Base-by-base conservation (phyloP, 2,888 invertebrate species). In the Itoplectis maculator region DNA sequence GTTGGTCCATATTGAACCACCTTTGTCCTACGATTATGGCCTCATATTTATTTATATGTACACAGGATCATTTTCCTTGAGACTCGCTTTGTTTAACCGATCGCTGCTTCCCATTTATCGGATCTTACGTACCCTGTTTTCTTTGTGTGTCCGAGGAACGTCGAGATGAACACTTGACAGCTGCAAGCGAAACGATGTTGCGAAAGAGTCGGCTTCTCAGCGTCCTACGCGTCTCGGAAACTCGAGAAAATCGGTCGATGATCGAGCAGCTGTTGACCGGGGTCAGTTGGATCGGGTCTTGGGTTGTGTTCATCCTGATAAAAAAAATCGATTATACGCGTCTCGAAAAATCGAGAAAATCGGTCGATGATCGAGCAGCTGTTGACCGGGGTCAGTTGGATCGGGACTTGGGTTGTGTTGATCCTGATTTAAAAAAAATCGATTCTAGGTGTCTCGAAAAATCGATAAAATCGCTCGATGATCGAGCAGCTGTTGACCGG, bases 121-220 rank as follows among this genome's bases (percentile, higher is more conserved):
- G 35, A 6, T 49, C n/a, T 37, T 20, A 11, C 40, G 20, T 47
- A n/a, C 42, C 66, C 42, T 49, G 11, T 56, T 15, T n/a, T n/a
- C 56, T 54, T 42, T 65, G 65, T 40, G 29, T 20, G 66, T 56
- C 13, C 54, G 66, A 45, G 61, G 20, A 54, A 40, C 37, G 54
- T 20, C 65, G 35, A 47, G 66, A 75, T 66, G 66, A 66, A 66
- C 11, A 11, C 65, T 37, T 51, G 63, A 37, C 63, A 51, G 68
- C 42, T 56, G 70, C 54, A 20, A 54, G 40, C 18, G 54, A 20
- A 69, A n/a, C 23, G 70, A 70, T 56, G 56, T 75, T 66, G 45
- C 66, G 75, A 75, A 75, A 75, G n/a, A 15, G 13, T 35, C 20
- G 56, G n/a, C n/a, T 75, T 35, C 51, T 45, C 54, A 37, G 42